Evolutionary conservation across 1,140 invertebrate genomes (phyloP).

Genomic region (Pseudomyrmex concolor): DNA sequence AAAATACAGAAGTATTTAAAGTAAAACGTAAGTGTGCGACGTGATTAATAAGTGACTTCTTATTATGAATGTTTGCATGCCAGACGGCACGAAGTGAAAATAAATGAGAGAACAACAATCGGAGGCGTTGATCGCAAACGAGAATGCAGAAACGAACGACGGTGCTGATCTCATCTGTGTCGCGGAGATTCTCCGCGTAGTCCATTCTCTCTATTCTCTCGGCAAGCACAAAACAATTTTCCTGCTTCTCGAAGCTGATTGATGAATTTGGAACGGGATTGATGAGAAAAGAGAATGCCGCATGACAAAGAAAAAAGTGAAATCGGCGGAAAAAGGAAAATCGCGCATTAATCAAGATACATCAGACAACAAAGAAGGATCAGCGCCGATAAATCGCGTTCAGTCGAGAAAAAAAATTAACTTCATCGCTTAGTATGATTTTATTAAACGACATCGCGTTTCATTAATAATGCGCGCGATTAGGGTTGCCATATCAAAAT

Average conservation of each 20-base stretch:
- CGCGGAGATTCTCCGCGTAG: slow-evolving; percentile 20
- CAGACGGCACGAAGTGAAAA: not conserved
- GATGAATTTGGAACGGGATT: slow-evolving; percentile 49
- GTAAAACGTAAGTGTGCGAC: not conserved
- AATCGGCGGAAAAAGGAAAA: slow-evolving; percentile 3
- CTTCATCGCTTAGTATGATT: slow-evolving; percentile 14
- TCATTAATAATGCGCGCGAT: not conserved
- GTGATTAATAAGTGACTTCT: slow-evolving; percentile 15
- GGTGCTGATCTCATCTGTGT: slow-evolving; percentile 25
- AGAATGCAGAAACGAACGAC: slow-evolving; percentile 36
- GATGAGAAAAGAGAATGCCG: slow-evolving; percentile 19
- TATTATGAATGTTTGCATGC: slow-evolving; percentile 19
- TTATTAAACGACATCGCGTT: not conserved
- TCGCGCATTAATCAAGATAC: slow-evolving; percentile 51
- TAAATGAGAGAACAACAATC: slow-evolving; percentile 32
- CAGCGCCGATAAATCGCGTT: not conserved
- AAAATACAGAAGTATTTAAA: not conserved
- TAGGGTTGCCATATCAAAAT: no score
- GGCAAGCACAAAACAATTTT: slow-evolving; percentile 39
- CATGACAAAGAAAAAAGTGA: slow-evolving; percentile 1
- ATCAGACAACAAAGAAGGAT: slow-evolving; percentile 2
- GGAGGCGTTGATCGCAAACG: slow-evolving; percentile 33
- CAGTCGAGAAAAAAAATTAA: slow-evolving; percentile 13
- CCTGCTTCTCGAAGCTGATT: slow-evolving; percentile 37
- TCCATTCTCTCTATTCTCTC: not conserved